Conservation (phyloP, 2,113 vertebrate genomes). For the Hydropotes inermis region DNA sequence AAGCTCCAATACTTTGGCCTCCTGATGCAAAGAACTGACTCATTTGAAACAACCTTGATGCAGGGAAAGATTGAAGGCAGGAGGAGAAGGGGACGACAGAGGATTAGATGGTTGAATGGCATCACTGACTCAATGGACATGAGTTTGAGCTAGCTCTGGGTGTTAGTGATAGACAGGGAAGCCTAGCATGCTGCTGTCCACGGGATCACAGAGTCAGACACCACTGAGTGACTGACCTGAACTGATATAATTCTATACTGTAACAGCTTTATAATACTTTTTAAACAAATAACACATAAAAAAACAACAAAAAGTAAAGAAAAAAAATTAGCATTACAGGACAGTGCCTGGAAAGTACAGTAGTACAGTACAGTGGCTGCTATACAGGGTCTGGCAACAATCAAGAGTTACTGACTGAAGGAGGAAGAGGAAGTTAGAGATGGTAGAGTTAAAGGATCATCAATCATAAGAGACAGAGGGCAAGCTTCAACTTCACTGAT, state of each 20-base stretch:
- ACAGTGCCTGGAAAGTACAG: background rate
- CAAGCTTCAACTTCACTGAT: background rate
- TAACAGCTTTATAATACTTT: background rate
- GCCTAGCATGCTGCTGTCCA: background rate
- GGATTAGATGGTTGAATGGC: background rate
- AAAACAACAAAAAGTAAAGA: background rate
- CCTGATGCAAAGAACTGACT: background rate
- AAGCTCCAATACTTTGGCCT: background rate
- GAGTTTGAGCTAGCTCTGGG: background rate
- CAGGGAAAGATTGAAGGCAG: background rate
- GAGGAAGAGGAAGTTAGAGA: background rate
- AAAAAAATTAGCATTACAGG: background rate
- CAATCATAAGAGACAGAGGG: background rate
- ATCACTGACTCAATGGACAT: background rate
- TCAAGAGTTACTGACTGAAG: background rate
- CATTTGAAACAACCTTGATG: fast-evolving
- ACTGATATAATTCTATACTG: background rate
- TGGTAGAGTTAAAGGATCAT: background rate
- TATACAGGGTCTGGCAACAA: background rate
- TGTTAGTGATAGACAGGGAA: background rate
- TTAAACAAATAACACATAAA: background rate
- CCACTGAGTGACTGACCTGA: background rate
- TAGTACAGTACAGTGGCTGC: background rate
- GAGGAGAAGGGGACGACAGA: background rate
- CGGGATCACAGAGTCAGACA: background rate